phyloP scores from a whole-genome alignment of 2,113 vertebrate genomes.

The Brienomyrus brachyistius region DNA sequence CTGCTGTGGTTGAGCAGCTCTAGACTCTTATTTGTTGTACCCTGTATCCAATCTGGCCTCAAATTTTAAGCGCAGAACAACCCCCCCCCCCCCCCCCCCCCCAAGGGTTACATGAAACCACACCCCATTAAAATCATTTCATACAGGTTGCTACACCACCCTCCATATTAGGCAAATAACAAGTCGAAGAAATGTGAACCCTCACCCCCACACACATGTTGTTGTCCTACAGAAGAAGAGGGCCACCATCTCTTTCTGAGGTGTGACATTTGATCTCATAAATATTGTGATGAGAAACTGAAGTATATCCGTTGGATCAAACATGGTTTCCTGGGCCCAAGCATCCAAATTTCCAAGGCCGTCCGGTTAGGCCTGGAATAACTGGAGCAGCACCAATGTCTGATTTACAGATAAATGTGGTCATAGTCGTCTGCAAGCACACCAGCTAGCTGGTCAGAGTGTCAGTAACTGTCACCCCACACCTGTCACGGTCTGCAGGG shows the following conservation, averaged over 20 bases:
- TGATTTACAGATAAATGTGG: not conserved
- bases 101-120: not conserved
- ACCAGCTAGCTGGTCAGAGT: not conserved
- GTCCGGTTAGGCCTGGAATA: not conserved
- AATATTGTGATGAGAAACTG: not conserved
- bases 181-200: not conserved
- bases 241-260: too few relatives aligned
- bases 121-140: not conserved
- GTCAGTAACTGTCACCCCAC: not conserved
- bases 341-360: not conserved
- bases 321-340: not conserved
- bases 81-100: not conserved
- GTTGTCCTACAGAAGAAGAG: not conserved
- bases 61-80: not conserved
- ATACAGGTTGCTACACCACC: not conserved
- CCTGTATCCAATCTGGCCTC: not conserved
- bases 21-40: not conserved
- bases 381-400: not conserved
- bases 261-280: not conserved
- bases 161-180: not conserved
- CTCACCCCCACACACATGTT: not conserved
- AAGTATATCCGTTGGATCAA: not conserved
- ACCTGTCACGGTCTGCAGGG: not conserved
- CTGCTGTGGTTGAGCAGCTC: slow-evolving; percentile 1
- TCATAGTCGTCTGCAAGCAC: not conserved